These are phyloP conservation scores for Campylomormyrus tamandua DNA, from an alignment of 2,113 vertebrate genomes.

Conservation along the genomic window DNA sequence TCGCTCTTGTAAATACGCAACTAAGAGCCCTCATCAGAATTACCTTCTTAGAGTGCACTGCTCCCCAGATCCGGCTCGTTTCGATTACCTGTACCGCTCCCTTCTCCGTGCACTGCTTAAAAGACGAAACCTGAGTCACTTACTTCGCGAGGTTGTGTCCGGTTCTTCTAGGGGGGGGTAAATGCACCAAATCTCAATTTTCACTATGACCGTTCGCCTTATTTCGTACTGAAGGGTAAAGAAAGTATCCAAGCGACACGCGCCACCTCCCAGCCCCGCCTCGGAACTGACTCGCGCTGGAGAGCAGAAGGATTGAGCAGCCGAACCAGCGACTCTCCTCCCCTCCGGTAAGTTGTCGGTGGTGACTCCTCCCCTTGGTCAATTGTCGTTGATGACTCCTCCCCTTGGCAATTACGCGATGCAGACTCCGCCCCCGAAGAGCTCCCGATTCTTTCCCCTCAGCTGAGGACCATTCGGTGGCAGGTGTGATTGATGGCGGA, in stretches of 20 bases:
- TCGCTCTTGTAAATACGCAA: constrained; percentile 41
- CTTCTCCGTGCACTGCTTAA: background rate
- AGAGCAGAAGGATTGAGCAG: constrained; percentile 11
- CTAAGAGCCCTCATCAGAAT: constrained; percentile 28
- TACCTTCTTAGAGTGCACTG: background rate
- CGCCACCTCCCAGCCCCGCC: constrained; percentile 25
- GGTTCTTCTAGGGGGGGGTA: constrained; percentile 16
- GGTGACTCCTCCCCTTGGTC: constrained; percentile 11
- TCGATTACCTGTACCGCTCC: background rate
- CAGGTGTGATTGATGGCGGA: constrained; percentile 30
- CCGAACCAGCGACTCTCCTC: constrained; percentile 24
- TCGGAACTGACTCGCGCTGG: constrained; percentile 14
- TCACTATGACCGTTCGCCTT: background rate
- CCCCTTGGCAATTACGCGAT: background rate
- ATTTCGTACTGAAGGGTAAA: constrained; percentile 5
- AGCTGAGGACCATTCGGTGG: background rate
- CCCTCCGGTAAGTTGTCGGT: constrained; percentile 16
- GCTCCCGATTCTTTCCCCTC: constrained; percentile 30
- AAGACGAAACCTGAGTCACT: background rate
- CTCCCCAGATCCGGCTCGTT: background rate
- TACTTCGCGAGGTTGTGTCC: constrained; percentile 20
- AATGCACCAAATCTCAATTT: constrained; percentile 15
- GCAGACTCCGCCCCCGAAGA: constrained; percentile 34
- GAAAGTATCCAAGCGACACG: constrained; percentile 16
- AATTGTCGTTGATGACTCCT: constrained; percentile 1